Conservation (phyloP, 2,888 invertebrate genomes). For the Spodoptera exigua region DNA sequence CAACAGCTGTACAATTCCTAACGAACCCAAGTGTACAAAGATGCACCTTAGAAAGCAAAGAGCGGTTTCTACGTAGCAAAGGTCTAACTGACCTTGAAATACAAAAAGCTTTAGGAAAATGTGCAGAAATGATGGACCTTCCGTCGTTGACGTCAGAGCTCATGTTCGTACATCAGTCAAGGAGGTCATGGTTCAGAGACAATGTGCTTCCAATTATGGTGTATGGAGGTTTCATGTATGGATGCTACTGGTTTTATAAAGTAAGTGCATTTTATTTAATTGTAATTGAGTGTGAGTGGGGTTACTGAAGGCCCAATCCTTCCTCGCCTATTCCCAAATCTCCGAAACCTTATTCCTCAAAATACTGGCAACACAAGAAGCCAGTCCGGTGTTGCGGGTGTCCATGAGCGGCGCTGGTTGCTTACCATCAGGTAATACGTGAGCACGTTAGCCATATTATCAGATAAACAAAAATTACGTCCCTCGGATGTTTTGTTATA, state of each 20-base stretch:
- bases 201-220: slow-evolving; percentile 92
- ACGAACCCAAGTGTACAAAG: slow-evolving; percentile 95
- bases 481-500: too few relatives aligned
- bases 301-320: too few relatives aligned
- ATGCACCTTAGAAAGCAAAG: slow-evolving; percentile 93
- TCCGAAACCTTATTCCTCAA: too few relatives aligned
- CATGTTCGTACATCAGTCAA: slow-evolving; percentile 78
- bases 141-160: slow-evolving; percentile 81
- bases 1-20: slow-evolving; percentile 95
- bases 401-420: too few relatives aligned
- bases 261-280: too few relatives aligned
- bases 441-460: too few relatives aligned
- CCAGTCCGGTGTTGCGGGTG: too few relatives aligned
- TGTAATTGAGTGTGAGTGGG: too few relatives aligned
- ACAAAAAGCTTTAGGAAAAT: slow-evolving; percentile 92
- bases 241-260: slow-evolving; percentile 94
- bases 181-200: slow-evolving; percentile 90
- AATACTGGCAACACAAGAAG: too few relatives aligned
- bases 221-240: slow-evolving; percentile 94
- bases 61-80: slow-evolving; percentile 93
- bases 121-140: slow-evolving; percentile 82
- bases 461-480: too few relatives aligned
- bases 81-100: slow-evolving; percentile 94
- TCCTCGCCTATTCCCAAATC: too few relatives aligned
- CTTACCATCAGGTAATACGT: too few relatives aligned